Base-by-base conservation (phyloP, 2,888 invertebrate species). In the Cataglyphis livida region DNA sequence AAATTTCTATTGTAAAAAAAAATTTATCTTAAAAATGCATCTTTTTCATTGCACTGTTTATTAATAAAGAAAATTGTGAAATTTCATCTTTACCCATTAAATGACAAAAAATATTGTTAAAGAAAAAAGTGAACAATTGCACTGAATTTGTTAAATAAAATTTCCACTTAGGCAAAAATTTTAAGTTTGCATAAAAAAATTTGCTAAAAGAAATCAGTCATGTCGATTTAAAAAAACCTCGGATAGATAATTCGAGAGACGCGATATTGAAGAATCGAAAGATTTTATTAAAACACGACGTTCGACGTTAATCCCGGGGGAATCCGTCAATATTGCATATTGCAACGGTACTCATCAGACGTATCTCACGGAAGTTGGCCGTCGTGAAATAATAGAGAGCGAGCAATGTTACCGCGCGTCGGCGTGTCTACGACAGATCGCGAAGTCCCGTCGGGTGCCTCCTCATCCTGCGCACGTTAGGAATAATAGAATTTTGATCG, bases 401-500 rank as follows among this genome's bases (percentile, higher is more conserved):
- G 75, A 81, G 73, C 78, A 70, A 71, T 61, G 84, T 74, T 84
- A 51, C 66, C 82, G 21, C 51, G 64, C 51, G 65, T 61, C 59
- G 81, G 79, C 86, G 73, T 68, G 84, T 84, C 81, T 84, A 74
- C 83, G 82, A 81, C 79, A 79, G 83, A 84, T 87, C 78, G 84
- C 78, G 70, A 57, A 62, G 83, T 70, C 62, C 74, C 73, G 83
- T 70, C 51, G 81, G 83, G 59, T 81, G 83, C 79, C 74, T 85
- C 82, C 81, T 87, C 84, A 85, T 84, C 81, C 84, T 82, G 68
- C 65, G 82, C 84, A 90, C 85, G 89, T 90, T 90, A 87, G 86
- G 90, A 90, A 89, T 90, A 90, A 90, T 90, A 90, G 90, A 90
- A 90, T 90, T 90, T 90, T 90, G 90, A 90, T 90, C 90, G 90